A percentile compares a stretch with the other conserved stretches of the same genome.
Evolutionary conservation across 1,140 invertebrate genomes (phyloP).

Genomic region (Calycopis cecrops): DNA sequence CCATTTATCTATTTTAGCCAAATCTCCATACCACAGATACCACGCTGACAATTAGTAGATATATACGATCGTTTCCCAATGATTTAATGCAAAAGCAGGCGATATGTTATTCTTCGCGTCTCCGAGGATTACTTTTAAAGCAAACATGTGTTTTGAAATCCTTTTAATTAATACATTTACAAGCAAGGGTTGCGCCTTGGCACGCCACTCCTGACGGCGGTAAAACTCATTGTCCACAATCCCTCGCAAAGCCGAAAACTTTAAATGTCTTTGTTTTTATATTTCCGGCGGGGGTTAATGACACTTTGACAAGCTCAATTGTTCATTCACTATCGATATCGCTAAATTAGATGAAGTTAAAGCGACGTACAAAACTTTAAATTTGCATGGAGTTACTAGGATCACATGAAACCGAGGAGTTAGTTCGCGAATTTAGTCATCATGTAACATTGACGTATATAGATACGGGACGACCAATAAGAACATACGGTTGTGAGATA

Average conservation of each 20-base stretch:
- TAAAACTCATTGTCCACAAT: conserved; percentile 49
- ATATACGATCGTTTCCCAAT: conserved; percentile 17
- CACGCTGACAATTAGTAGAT: neutral
- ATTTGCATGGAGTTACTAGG: conserved; percentile 25
- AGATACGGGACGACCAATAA: conserved; percentile 15
- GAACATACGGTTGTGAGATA: conserved; percentile 14
- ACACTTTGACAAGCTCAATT: conserved; percentile 42
- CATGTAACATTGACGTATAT: conserved; percentile 14
- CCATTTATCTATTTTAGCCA: too few relatives aligned
- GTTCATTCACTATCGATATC: conserved; percentile 24
- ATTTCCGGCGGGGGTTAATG: conserved; percentile 44
- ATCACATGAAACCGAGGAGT: conserved; percentile 13
- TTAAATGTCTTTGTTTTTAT: conserved; percentile 51
- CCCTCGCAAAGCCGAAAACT: conserved; percentile 38
- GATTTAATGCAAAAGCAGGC: conserved; percentile 42
- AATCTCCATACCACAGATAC: neutral
- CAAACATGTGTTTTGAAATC: conserved; percentile 62
- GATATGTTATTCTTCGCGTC: conserved; percentile 46
- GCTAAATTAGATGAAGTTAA: conserved; percentile 20
- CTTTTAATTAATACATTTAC: conserved; percentile 61
- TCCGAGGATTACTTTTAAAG: conserved; percentile 48
- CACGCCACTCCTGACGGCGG: conserved; percentile 35
- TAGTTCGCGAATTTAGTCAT: conserved; percentile 12
- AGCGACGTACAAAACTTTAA: conserved; percentile 43
- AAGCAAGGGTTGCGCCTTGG: conserved; percentile 56